phyloP scores from a whole-genome alignment of 53 echinoderm and acorn worm species.

The Pentamera pediparva region DNA sequence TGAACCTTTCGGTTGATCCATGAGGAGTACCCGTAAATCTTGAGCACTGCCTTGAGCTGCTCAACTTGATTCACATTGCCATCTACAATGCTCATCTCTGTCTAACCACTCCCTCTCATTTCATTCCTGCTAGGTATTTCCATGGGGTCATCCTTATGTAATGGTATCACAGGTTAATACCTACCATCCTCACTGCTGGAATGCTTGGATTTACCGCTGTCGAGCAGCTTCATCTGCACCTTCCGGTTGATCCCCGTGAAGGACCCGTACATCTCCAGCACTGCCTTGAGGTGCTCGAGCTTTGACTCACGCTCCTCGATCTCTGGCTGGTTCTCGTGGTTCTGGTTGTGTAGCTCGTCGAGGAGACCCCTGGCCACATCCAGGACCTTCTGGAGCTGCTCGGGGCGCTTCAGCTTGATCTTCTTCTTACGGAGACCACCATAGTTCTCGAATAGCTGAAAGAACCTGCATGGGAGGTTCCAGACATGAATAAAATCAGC shows the following conservation, averaged over 20 bases:
- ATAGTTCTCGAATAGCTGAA: slow-evolving; percentile 92
- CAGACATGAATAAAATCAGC: slow-evolving; percentile 79
- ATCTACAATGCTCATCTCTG: too few species aligned
- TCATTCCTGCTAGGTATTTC: background rate
- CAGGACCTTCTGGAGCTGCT: slow-evolving; percentile 88
- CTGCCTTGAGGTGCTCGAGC: slow-evolving; percentile 86
- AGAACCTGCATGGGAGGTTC: slow-evolving; percentile 90
- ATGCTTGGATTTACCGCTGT: slow-evolving; percentile 66
- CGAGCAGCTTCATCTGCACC: slow-evolving; percentile 90
- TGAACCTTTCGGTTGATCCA: slow-evolving; percentile 97
- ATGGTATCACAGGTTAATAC: too few species aligned
- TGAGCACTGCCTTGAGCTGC: too few species aligned
- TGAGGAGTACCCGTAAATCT: slow-evolving; percentile 97
- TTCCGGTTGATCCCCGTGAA: slow-evolving; percentile 98
- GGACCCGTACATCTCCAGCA: slow-evolving; percentile 98
- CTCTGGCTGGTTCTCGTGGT: slow-evolving; percentile 64
- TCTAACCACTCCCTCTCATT: too few species aligned
- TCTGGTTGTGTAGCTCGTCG: slow-evolving; percentile 66
- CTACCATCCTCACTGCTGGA: slow-evolving; percentile 99
- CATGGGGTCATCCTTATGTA: background rate
- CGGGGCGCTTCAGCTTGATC: slow-evolving; percentile 90
- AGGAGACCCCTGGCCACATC: slow-evolving; percentile 86
- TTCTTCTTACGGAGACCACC: slow-evolving; percentile 79
- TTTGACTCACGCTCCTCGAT: slow-evolving; percentile 91
- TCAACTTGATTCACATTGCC: too few species aligned